Evolutionary conservation across 2,797 vertebrate genomes (phyloP), one percentile per base, ranked within the genome.

Genomic region (Dicrostonyx torquatus): DNA sequence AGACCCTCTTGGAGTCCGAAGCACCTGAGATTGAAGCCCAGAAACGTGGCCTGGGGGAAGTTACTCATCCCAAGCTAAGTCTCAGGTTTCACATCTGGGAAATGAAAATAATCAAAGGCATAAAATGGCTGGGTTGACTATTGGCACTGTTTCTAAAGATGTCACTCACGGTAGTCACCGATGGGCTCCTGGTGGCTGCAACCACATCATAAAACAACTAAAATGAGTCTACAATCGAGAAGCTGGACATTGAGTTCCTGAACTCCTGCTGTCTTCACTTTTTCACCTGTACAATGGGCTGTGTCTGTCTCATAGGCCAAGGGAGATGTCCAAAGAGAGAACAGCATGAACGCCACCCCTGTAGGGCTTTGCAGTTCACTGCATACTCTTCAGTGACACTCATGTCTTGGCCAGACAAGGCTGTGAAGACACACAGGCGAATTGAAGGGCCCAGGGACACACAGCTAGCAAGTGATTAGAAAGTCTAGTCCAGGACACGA

Each of bases 21-120:
- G 37, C 5, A 72, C 5, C 83, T 31, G 45, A 66, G 55, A 89
- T n/a, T 87, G 80, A 96, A 70, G 70, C 79, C 62, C 66, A 60
- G 29, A 88, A 88, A 90, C 37, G 20, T 18, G 43, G 72, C 45
- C 29, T 77, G 58, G 13, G 26, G 48, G 50, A 93, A 90, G 84
- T 77, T 86, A 85, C 31, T 89, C 84, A 43, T 55, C 48, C 77
- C 50, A 78, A 78, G 43, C 40, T 40, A 4, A 83, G 64, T 64
- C 87, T 95, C 84, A 43, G n/a, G 53, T 89, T 89, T 84, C 45
- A 76, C n/a, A 43, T 89, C 68, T 77, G 40, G 48, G 88, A 92
- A 92, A 37, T 58, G 17, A 64, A 37, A 43, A 43, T 85, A 40
- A 82, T 80, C 34, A 58, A 9, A 87, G 31, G 48, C 82, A 64